Percentiles rank a stretch among this genome's conserved stretches.
phyloP scores from a whole-genome alignment of 2,797 vertebrate species.

The Diglossa cyanea region DNA sequence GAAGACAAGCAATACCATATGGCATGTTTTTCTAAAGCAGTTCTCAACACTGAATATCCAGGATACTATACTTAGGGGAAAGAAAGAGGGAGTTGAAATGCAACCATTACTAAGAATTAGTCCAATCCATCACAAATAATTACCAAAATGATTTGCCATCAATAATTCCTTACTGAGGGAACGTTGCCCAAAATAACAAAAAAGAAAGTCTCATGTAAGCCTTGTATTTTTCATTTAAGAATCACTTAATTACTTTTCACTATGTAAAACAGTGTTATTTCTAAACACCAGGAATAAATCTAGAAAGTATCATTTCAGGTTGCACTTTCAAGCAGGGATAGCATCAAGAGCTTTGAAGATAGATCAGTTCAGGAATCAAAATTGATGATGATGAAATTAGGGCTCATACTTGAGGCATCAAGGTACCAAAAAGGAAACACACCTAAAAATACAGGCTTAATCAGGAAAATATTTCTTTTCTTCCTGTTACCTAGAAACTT shows the following conservation, averaged over 20 bases:
- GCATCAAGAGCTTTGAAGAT: background rate
- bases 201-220: background rate
- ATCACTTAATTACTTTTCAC: background rate
- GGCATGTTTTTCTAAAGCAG: background rate
- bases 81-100: background rate
- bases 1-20: slow-evolving; percentile 37
- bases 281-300: background rate
- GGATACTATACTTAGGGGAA: background rate
- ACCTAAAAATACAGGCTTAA: background rate
- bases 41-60: background rate
- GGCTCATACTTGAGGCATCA: background rate
- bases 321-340: background rate
- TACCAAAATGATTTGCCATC: background rate
- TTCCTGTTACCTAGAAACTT: background rate
- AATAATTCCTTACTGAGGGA: background rate
- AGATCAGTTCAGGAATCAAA: background rate
- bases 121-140: background rate
- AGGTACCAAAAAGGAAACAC: background rate
- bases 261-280: background rate
- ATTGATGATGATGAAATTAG: background rate
- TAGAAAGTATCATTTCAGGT: background rate
- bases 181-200: background rate
- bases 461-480: background rate
- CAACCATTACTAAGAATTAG: background rate
- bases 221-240: background rate